Percentiles rank a stretch among this genome's conserved stretches.
Evolutionary conservation across 2,888 invertebrate species (phyloP).

Genomic region (Diadegma fenestrale): DNA sequence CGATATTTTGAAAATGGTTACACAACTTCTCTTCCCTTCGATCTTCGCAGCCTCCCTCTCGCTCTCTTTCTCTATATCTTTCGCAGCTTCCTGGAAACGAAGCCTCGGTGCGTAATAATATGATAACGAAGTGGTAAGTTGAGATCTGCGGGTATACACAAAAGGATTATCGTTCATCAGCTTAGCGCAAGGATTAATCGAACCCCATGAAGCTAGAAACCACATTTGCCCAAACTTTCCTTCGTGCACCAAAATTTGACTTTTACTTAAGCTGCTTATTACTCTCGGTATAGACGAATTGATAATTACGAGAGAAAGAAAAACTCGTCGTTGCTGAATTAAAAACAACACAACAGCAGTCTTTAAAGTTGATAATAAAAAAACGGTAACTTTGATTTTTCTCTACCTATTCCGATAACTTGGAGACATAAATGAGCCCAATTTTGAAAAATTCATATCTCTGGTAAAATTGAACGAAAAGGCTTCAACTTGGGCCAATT

Average conservation of each 20-base stretch:
- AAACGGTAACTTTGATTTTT: no score
- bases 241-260: not conserved
- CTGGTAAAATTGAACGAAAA: no score
- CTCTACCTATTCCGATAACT: no score
- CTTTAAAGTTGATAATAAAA: no score
- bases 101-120: constrained; percentile 20
- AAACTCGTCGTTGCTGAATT: not conserved
- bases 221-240: constrained; percentile 32
- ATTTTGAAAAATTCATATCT: no score
- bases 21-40: constrained; percentile 19
- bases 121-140: constrained; percentile 39
- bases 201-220: constrained; percentile 27
- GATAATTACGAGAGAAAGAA: not conserved
- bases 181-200: constrained; percentile 50
- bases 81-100: constrained; percentile 13
- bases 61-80: constrained; percentile 10
- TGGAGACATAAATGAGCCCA: no score
- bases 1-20: no score
- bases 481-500: no score
- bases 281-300: not conserved
- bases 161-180: constrained; percentile 54
- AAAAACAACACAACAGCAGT: not conserved
- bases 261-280: not conserved
- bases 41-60: not conserved
- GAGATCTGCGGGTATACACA: constrained; percentile 40